Base-by-base conservation (phyloP, 2,113 vertebrate genomes). In the Chascanopsetta lugubris region DNA sequence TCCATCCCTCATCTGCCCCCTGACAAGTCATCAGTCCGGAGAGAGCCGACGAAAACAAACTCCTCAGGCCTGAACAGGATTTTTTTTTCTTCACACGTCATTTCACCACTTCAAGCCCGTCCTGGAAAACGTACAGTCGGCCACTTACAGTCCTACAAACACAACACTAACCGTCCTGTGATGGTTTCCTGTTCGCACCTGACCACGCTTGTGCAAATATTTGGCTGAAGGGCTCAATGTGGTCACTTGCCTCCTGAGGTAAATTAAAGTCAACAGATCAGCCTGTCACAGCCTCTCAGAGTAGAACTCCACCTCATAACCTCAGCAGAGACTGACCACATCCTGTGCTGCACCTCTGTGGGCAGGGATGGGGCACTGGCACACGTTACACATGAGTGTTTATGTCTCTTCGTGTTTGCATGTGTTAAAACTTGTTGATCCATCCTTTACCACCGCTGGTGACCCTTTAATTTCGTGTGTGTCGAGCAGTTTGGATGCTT, bases 231-330 rank as follows among this genome's bases (percentile, higher is more conserved):
- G 12, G n/a, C n/a, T n/a, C 38, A 3, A 82, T 82, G 84, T 85
- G 81, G 83, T 79, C 45, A 75, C 69, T 79, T 83, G n/a, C 72
- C 85, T 83, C 74, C 70, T 57, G 56, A 21, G 65, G 76, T 71
- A 76, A 86, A 85, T 85, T 85, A 79, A 85, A 88, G 70, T 76
- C 77, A 85, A 87, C 77, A 86, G 56, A 65, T 67, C 46, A 47
- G 60, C 70, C 62, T 63, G 80, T 85, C 75, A 61, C 45, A 15
- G n/a, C 57, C 66, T 75, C 72, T 53, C 57, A 82, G 43, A 51
- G 61, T n/a, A n/a, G n/a, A n/a, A n/a, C n/a, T n/a, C 46, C 29
- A 55, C n/a, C 25, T 30, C 81, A 87, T 60, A 38, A 72, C 61
- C 12, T 10, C 6, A 21, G 58, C 74, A 47, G 69, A 61, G 30